Evolutionary conservation across 2,888 invertebrate species (phyloP), one percentile per base, ranked within the genome.

Genomic region (Neelides folsomi): DNA sequence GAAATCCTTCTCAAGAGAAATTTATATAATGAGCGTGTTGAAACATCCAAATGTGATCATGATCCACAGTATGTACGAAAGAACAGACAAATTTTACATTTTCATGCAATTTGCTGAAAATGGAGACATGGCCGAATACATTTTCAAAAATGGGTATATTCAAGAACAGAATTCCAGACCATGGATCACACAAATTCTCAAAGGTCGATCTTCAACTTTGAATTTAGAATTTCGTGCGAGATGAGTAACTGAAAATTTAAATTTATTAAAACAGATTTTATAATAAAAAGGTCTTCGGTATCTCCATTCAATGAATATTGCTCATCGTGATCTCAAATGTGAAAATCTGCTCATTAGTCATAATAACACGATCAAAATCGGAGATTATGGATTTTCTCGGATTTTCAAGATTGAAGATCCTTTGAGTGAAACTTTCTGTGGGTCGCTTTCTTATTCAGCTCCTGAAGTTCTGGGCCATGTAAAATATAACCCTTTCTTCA

Each of bases 391-490:
- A 12, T 80, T 80, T 66, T 72, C 78, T 1, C 68, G 78, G 20
- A 60, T 66, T 52, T 72, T 70, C 66, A 67, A 68, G 19, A 69
- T 73, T 57, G 65, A 66, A 2, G 70, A 66, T 12, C 60, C 72
- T 15, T 64, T 76, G 50, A 77, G 78, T 38, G 68, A 72, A 45
- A 79, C 79, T 1, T 79, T 75, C 67, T 80, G 80, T 60, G 80
- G 80, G 10, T 79, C 78, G 42, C 76, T 78, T 1, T 79, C 79
- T 5, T 81, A 81, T 64, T 79, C 79, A 1, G 78, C 80, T 1
- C 79, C 80, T 0, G 81, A 81, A 71, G 76, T 81, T 34, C 69
- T 80, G 4, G 27, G 4, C 3, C 27, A 27, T 27, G 27, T 5
- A 27, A 27, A 27, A 27, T 27, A 27, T 7, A 27, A 27, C 7